Evolutionary conservation across 2,888 invertebrate genomes (phyloP), one percentile per base, ranked within the genome.

Genomic region (Nomada fabriciana): DNA sequence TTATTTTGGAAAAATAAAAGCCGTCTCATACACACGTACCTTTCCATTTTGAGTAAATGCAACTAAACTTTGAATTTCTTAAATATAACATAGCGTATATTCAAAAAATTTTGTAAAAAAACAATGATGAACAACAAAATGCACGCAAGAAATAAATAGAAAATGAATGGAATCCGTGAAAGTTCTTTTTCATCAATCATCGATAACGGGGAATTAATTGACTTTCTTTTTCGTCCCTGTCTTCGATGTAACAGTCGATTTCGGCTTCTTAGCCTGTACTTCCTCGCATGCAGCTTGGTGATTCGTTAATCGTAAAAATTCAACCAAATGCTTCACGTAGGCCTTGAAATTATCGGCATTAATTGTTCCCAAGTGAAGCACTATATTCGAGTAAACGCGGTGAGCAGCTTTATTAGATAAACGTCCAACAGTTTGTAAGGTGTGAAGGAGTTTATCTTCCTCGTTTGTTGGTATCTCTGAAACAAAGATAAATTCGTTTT

Each of bases 391-490:
- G 95, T 96, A 97, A 81, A 97, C 96, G 78, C 97, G 95, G 70
- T 96, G 95, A 67, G 96, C 96, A 18, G 96, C 96, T 93, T 96
- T 97, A 76, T 96, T 95, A 88, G 96, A 96, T 87, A 97, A 94
- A 23, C 96, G 94, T 23, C 97, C 96, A 78, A 97, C 96, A 0
- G 96, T 97, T 94, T 97, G 96, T 86, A 96, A 95, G 0, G 96
- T 96, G 94, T 96, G 96, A 84, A 96, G 92, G 23, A 96, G 96
- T 72, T 96, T 96, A 94, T 97, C 97, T 85, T 95, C 95, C 86
- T 94, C 95, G 71, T 94, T 94, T 68, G 95, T 91, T 88, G 95
- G 95, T 89, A 94, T 88, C 95, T 53, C 76, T 86, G 65, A 29
- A 80, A 83, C 70, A 9, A 65, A 63, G 70, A 52, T n/a, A 50